Evolutionary conservation across 2,888 invertebrate genomes (phyloP).

Genomic region (Drosophila greeni): DNA sequence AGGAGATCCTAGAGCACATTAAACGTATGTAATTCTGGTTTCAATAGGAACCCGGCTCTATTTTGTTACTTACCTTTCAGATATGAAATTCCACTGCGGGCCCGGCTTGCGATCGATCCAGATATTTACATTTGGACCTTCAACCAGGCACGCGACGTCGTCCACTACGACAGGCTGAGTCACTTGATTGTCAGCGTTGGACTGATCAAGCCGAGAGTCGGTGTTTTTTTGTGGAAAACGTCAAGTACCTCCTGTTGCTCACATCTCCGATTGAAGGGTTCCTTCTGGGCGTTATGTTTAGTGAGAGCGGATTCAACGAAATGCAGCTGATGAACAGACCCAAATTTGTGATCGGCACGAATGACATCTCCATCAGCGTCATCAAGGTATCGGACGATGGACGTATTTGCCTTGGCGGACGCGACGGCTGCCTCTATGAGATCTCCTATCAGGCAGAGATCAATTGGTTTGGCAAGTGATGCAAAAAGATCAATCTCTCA

Average conservation of each 20-base stretch:
- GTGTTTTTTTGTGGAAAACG: constrained; percentile 93
- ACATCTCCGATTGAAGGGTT: constrained; percentile 97
- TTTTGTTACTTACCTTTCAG: constrained; percentile 79
- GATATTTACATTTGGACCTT: constrained; percentile 98
- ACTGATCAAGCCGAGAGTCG: constrained; percentile 90
- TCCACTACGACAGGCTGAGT: constrained; percentile 96
- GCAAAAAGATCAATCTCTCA: constrained; percentile 96
- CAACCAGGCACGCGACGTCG: constrained; percentile 95
- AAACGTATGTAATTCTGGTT: constrained; percentile 83
- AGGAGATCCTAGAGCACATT: constrained; percentile 96
- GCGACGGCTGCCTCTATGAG: constrained; percentile 96
- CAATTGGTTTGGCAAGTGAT: constrained; percentile 97
- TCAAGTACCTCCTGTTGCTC: constrained; percentile 93
- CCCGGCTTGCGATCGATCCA: constrained; percentile 98
- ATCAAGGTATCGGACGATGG: constrained; percentile 90
- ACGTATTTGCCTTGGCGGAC: constrained; percentile 95
- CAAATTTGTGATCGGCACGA: constrained; percentile 94
- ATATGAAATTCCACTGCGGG: constrained; percentile 96
- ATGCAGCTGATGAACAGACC: constrained; percentile 96
- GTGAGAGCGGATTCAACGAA: constrained; percentile 81
- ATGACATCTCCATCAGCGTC: constrained; percentile 90
- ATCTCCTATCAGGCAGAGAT: constrained; percentile 94
- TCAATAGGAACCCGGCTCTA: not conserved
- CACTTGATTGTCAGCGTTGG: constrained; percentile 97
- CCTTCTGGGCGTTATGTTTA: constrained; percentile 78